Conservation (phyloP, 2,888 invertebrate genomes). For the Volucella zonaria region DNA sequence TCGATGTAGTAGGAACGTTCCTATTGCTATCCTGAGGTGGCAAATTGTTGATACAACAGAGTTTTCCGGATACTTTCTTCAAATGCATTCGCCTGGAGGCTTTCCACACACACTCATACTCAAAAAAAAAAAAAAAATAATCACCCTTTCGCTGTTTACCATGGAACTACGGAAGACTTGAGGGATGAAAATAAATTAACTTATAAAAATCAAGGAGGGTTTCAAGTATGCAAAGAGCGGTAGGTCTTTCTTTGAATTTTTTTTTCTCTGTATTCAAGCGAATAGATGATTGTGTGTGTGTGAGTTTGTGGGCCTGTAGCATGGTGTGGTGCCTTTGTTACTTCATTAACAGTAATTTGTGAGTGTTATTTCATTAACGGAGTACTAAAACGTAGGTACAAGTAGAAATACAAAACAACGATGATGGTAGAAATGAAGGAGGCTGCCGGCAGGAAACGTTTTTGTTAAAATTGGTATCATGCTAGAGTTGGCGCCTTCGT, state of each 20-base stretch:
- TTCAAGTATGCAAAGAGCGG: constrained; percentile 68
- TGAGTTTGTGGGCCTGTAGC: background rate
- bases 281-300: constrained; percentile 31
- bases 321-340: constrained; percentile 64
- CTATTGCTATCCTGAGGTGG: constrained; percentile 53
- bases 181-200: constrained; percentile 71
- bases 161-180: background rate
- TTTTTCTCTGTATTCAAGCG: constrained; percentile 8
- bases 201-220: constrained; percentile 73
- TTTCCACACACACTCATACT: constrained; percentile 2
- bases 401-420: constrained; percentile 2
- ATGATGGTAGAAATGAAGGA: too few species aligned
- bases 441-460: background rate
- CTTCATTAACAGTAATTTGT: constrained; percentile 74
- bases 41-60: constrained; percentile 67
- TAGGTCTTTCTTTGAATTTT: background rate
- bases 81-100: constrained; percentile 60
- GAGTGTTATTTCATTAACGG: constrained; percentile 71
- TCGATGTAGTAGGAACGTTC: constrained; percentile 23
- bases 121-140: background rate
- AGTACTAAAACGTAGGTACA: constrained; percentile 10
- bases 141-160: background rate
- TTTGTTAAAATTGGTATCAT: constrained; percentile 47
- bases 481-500: constrained; percentile 40
- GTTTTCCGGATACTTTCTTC: background rate